Percentiles rank a stretch among this genome's conserved stretches.
phyloP scores from a whole-genome alignment of 2,888 invertebrate genomes.

The Apoda limacodes region DNA sequence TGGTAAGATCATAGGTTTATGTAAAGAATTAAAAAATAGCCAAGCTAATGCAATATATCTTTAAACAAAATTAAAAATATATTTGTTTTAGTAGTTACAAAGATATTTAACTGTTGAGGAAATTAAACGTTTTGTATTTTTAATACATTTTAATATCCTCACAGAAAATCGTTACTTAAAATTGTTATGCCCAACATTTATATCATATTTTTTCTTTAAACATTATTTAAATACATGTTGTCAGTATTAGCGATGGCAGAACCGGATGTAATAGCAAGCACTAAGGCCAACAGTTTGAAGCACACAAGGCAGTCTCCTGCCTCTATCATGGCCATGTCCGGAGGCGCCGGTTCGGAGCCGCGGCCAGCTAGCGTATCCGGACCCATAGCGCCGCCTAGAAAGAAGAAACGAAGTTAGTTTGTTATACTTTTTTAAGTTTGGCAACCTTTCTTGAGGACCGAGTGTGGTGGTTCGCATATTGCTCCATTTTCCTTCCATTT shows the following conservation, averaged over 20 bases:
- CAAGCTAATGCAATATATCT: too few relatives aligned
- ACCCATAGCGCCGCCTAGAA: conserved; percentile 77
- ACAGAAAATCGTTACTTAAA: conserved; percentile 18
- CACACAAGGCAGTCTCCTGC: conserved; percentile 52
- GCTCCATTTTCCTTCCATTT: too few relatives aligned
- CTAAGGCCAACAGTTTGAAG: conserved; percentile 74
- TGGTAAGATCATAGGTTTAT: too few relatives aligned
- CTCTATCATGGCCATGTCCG: conserved; percentile 32
- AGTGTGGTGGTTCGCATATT: too few relatives aligned
- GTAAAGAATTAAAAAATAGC: too few relatives aligned
- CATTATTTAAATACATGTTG: too few relatives aligned
- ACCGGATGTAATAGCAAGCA: conserved; percentile 94
- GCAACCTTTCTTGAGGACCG: too few relatives aligned
- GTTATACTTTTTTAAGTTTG: too few relatives aligned
- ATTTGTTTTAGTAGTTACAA: too few relatives aligned
- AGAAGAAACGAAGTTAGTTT: conserved; percentile 78
- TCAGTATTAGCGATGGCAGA: conserved; percentile 74
- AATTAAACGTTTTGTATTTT: background rate
- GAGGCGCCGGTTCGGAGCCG: conserved; percentile 14
- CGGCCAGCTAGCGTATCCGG: conserved; percentile 21
- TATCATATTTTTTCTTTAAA: too few relatives aligned
- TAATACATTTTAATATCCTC: conserved; percentile 6
- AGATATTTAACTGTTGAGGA: too few relatives aligned
- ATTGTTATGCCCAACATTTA: conserved; percentile 6
- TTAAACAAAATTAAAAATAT: too few relatives aligned